Evolutionary conservation across 2,888 invertebrate genomes (phyloP), one percentile per base, ranked within the genome.

Genomic region (Scaptomyza reducta): DNA sequence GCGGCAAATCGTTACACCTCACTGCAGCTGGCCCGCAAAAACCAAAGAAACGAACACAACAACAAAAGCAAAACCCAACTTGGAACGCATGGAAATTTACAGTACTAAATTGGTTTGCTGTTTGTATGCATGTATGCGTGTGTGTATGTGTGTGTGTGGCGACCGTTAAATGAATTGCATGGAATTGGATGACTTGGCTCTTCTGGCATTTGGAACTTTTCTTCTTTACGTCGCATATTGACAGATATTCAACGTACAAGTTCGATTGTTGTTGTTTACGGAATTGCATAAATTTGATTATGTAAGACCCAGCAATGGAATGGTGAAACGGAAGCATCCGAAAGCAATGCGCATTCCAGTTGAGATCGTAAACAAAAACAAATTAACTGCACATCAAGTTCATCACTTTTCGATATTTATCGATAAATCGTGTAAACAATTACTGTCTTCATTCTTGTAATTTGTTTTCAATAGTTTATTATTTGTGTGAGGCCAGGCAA

Each of bases 121-220:
- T 38, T 62, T 5, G 10, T 57, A 2, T 42, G 10, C n/a, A n/a
- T 27, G 27, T 53, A 22, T 22, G 22, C 1, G 25, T 40, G 6
- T 46, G 45, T 49, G n/a, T 42, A 7, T 54, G 33, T 33, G 16
- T 29, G 11, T 29, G 31, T 42, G 31, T 40, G 79, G 87, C 81
- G 84, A 77, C 72, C 69, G 62, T 80, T 72, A 86, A 86, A 72
- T 83, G 61, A 74, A 86, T 86, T 83, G 70, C 83, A 76, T 53
- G 57, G 57, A 74, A 69, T 64, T 74, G 61, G 58, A 56, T 13
- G 45, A 55, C n/a, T 38, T 40, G 38, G 14, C 68, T 58, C 60
- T 61, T 47, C 14, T 51, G 47, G 22, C 56, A 16, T 38, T 22
- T 71, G 54, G 53, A 45, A 63, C 77, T 59, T 61, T 74, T 60